A percentile compares a stretch with the other conserved stretches of the same genome.
These are phyloP conservation scores for Diadromus collaris DNA, from an alignment of 2,888 invertebrate genomes.

Conservation along the genomic window DNA sequence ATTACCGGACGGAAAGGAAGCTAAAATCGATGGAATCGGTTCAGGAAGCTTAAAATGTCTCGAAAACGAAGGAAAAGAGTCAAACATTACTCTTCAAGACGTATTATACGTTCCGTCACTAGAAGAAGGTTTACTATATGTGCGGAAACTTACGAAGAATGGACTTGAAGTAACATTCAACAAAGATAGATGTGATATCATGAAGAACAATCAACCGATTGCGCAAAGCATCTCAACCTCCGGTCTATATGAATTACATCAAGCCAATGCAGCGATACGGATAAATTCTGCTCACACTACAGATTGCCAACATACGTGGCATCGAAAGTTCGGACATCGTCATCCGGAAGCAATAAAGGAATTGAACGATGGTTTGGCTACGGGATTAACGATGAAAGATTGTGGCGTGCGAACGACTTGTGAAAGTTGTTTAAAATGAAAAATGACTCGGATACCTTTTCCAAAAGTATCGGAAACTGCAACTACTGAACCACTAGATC, in stretches of 20 bases:
- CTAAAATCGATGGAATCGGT: constrained; percentile 57
- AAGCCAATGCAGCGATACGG: constrained; percentile 24
- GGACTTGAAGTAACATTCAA: constrained; percentile 37
- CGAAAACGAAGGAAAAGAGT: not conserved
- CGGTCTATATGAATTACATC: constrained; percentile 46
- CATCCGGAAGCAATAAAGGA: constrained; percentile 52
- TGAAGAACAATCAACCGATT: constrained; percentile 29
- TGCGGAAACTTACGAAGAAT: constrained; percentile 48
- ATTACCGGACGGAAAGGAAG: constrained; percentile 49
- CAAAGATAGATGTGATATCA: constrained; percentile 40
- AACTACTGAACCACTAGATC: constrained; percentile 19
- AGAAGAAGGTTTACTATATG: constrained; percentile 48
- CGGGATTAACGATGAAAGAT: constrained; percentile 53
- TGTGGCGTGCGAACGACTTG: constrained; percentile 58
- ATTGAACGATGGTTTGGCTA: constrained; percentile 41
- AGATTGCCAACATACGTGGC: constrained; percentile 63
- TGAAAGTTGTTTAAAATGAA: constrained; percentile 63
- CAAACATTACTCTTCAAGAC: constrained; percentile 42
- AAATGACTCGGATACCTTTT: constrained; percentile 60
- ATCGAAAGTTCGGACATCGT: constrained; percentile 59
- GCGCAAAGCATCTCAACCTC: constrained; percentile 28
- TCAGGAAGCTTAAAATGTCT: not conserved
- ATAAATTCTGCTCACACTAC: constrained; percentile 25
- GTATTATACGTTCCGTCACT: constrained; percentile 55
- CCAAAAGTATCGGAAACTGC: constrained; percentile 52